Base-by-base conservation (phyloP, 2,888 invertebrate species). In the Xestia sexstrigata region DNA sequence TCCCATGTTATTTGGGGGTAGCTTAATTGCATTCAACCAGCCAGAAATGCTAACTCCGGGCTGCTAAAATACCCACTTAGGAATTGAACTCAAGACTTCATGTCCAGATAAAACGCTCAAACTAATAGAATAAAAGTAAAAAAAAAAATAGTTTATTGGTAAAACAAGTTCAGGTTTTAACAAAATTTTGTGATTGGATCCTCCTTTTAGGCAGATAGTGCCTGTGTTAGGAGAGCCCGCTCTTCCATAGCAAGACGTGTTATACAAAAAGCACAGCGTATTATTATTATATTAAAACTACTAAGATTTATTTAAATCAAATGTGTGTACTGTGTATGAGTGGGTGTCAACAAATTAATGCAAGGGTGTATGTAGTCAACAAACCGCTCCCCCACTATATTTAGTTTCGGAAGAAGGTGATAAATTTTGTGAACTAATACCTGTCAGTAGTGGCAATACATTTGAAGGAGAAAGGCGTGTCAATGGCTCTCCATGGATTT, bases 401-500 rank as follows among this genome's bases (percentile, higher is more conserved):
- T 83, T 87, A 86, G 88, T 82, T 85, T 81, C 78, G 82, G 77
- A 83, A 86, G 91, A 91, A 92, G 89, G 76, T 69, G 80, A 93
- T 94, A 92, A 93, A 93, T 93, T 90, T 89, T 84, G 84, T 87
- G 83, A 87, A 90, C 90, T 90, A 93, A 92, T 93, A 92, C 89
- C 90, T 89, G 89, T 88, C 90, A 88, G 91, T 89, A 89, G 90
- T 88, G 90, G 92, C 92, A 93, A 93, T 94, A 93, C 91, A 91
- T 93, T 91, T 88, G 86, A 87, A 89, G 90, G 88, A 91, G 88
- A 84, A 81, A 88, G 93, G 94, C 91, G 94, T 93, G 94, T 91
- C 95, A 90, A 95, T 94, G 89, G 93, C 89, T 90, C 90, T 91
- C 91, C 87, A 86, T 88, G 92, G 93, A 95, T 95, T 95, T 95